Evolutionary conservation across 2,888 invertebrate genomes (phyloP).

Genomic region (Caenorhabditis sp.): DNA sequence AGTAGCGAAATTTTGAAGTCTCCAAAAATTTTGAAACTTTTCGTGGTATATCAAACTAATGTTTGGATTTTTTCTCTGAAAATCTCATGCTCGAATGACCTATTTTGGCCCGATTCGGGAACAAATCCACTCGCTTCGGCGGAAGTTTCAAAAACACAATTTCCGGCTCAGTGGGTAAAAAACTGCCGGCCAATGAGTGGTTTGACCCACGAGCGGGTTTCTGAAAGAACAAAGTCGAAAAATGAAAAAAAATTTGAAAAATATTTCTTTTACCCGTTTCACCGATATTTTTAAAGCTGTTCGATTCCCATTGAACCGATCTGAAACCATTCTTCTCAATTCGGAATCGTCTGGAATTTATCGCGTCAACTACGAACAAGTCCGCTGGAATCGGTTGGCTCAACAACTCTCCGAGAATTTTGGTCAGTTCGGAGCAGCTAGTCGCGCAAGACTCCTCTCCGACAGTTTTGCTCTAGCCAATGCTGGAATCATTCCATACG

Average conservation of each 20-base stretch:
- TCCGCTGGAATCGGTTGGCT: slow-evolving; percentile 45
- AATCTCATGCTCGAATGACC: too few species aligned
- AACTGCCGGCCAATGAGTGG: too few species aligned
- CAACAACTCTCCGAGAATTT: slow-evolving; percentile 24
- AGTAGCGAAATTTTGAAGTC: too few species aligned
- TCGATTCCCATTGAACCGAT: slow-evolving; percentile 42
- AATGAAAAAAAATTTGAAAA: neutral
- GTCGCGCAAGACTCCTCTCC: slow-evolving; percentile 81
- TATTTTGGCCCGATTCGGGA: too few species aligned
- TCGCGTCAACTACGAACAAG: slow-evolving; percentile 57
- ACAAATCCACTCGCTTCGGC: too few species aligned
- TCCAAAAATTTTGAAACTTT: too few species aligned
- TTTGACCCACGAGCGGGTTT: too few species aligned
- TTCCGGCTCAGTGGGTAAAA: too few species aligned
- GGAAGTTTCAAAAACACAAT: too few species aligned
- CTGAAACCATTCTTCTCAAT: slow-evolving; percentile 63
- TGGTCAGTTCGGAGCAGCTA: slow-evolving; percentile 20
- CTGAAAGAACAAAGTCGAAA: too few species aligned
- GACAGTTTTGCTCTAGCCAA: slow-evolving; percentile 77
- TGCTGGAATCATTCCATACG: slow-evolving; percentile 76
- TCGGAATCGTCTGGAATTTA: slow-evolving; percentile 66
- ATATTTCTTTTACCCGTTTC: neutral
- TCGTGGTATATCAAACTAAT: too few species aligned
- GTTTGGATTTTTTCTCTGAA: too few species aligned
- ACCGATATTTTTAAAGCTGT: slow-evolving; percentile 19